Conservation (phyloP, 2,113 vertebrate genomes). For the Mus spicilegus region DNA sequence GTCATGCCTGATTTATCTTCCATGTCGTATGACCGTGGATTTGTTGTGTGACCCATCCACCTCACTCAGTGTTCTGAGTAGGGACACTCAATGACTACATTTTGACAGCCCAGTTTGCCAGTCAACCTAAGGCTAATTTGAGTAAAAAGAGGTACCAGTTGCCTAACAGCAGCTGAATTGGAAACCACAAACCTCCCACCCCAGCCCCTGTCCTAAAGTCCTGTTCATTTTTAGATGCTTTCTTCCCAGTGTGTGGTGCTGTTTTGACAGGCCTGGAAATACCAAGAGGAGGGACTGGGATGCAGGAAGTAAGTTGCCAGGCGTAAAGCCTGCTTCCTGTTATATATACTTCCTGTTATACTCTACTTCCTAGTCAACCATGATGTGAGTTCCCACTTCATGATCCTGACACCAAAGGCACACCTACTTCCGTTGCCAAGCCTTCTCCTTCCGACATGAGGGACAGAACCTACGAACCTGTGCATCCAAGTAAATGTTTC, state of each 20-base stretch:
- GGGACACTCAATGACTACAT: background rate
- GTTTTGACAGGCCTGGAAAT: background rate
- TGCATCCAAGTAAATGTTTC: background rate
- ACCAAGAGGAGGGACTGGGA: too few species aligned
- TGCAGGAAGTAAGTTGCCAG: background rate
- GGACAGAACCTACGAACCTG: background rate
- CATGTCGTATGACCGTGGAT: background rate
- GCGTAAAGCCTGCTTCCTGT: background rate
- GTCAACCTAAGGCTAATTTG: background rate
- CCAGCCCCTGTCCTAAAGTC: background rate
- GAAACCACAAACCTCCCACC: fast-evolving
- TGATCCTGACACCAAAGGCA: background rate
- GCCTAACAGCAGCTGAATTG: background rate
- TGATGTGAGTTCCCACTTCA: background rate
- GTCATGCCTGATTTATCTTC: background rate
- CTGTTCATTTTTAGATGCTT: background rate
- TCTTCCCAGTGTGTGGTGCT: background rate
- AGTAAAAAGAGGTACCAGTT: background rate
- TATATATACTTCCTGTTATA: too few species aligned
- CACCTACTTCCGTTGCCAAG: background rate
- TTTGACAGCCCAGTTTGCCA: background rate
- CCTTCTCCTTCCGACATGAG: background rate
- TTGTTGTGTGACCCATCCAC: background rate
- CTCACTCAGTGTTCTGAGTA: background rate
- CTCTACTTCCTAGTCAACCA: background rate